phyloP scores from a whole-genome alignment of 2,888 invertebrate species.

The Labia minor region DNA sequence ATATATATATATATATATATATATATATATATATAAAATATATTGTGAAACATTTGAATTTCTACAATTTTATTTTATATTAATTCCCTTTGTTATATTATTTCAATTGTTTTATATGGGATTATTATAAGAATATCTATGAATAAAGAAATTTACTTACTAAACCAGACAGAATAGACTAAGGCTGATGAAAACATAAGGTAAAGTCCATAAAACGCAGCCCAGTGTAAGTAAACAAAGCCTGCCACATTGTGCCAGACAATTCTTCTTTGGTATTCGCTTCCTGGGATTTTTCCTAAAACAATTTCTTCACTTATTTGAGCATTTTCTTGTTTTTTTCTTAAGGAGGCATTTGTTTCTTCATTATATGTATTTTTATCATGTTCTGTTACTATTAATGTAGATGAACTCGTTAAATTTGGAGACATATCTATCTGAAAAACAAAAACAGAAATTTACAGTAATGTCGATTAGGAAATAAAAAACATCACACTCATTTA shows the following conservation, averaged over 20 bases:
- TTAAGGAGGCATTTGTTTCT: background rate
- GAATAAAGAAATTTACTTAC: conserved; percentile 39
- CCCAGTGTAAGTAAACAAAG: conserved; percentile 58
- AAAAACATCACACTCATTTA: too few species aligned
- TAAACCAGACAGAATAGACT: conserved; percentile 42
- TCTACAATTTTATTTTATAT: too few species aligned
- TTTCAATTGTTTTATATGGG: too few species aligned
- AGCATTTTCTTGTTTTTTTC: background rate
- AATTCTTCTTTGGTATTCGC: conserved; percentile 47
- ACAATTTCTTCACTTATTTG: background rate
- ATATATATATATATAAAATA: too few species aligned
- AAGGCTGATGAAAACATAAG: conserved; percentile 41
- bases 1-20: too few species aligned
- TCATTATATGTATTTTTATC: background rate
- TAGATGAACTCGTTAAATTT: background rate
- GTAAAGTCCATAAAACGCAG: conserved; percentile 52
- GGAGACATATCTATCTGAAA: background rate
- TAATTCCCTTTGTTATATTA: too few species aligned
- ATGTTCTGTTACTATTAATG: background rate
- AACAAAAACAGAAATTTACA: background rate
- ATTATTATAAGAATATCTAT: too few species aligned
- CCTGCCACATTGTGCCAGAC: conserved; percentile 71
- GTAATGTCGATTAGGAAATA: too few species aligned
- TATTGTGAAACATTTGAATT: too few species aligned
- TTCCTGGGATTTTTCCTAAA: background rate